Percentiles rank a stretch among this genome's conserved stretches.
These are phyloP conservation scores for Rallus limicola DNA, from an alignment of 2,113 vertebrate species.

Conservation along the genomic window DNA sequence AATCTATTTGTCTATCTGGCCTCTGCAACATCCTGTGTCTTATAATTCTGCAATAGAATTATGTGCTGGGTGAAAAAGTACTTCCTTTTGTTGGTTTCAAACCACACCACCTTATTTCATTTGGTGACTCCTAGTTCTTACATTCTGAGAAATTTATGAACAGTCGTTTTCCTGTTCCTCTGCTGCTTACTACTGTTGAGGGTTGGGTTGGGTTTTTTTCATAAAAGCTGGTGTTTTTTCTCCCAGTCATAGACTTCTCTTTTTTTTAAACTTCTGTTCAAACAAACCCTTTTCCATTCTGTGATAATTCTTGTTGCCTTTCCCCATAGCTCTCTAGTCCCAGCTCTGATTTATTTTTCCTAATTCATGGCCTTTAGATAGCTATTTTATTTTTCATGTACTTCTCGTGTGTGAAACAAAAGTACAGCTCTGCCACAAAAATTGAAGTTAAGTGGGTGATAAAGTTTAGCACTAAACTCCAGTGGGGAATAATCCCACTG, in stretches of 20 bases:
- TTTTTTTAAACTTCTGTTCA: neutral
- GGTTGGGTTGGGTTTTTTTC: neutral
- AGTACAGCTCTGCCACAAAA: neutral
- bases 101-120: neutral
- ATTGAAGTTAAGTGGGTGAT: neutral
- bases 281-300: neutral
- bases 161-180: neutral
- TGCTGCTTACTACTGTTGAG: neutral
- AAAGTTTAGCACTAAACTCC: neutral
- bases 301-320: neutral
- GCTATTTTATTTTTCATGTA: neutral
- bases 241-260: neutral
- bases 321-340: neutral
- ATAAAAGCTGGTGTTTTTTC: neutral
- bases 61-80: slow-evolving; percentile 29
- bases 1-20: neutral
- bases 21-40: slow-evolving; percentile 13
- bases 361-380: neutral
- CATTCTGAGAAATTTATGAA: neutral
- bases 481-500: neutral
- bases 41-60: slow-evolving; percentile 43
- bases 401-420: neutral
- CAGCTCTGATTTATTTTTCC: neutral
- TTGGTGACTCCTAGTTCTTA: slow-evolving; percentile 6
- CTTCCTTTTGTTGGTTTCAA: slow-evolving; percentile 32